A percentile compares a stretch with the other conserved stretches of the same genome.
Conservation (phyloP, 2,888 invertebrate genomes). For the Xylophagus ater region DNA sequence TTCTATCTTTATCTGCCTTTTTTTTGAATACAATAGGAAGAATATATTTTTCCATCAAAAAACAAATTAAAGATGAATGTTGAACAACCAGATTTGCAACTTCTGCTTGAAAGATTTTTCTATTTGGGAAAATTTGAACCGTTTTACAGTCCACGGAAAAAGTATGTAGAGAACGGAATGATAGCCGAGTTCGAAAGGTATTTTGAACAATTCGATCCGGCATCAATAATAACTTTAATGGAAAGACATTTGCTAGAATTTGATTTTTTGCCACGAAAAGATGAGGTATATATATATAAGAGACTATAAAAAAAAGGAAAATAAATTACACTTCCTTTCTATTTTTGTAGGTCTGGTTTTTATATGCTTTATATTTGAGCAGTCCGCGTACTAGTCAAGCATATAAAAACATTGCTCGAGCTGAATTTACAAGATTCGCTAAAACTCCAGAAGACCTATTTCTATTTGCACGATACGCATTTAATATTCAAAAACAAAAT, state of each 20-base stretch:
- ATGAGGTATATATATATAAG: slow-evolving; percentile 25
- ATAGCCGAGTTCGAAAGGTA: slow-evolving; percentile 16
- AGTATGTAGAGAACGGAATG: slow-evolving; percentile 18
- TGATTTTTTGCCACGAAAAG: slow-evolving; percentile 24
- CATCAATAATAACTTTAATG: slow-evolving; percentile 21
- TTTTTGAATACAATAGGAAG: no score
- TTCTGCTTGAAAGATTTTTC: slow-evolving; percentile 24
- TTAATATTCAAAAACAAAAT: slow-evolving; percentile 21
- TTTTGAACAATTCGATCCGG: slow-evolving; percentile 19
- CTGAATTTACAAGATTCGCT: slow-evolving; percentile 22
- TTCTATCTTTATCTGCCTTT: no score
- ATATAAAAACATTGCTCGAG: slow-evolving; percentile 18
- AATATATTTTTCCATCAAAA: no score
- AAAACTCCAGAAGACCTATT: slow-evolving; percentile 27
- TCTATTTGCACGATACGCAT: slow-evolving; percentile 26
- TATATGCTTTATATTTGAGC: slow-evolving; percentile 28
- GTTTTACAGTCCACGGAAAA: slow-evolving; percentile 21
- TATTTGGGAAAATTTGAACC: slow-evolving; percentile 26
- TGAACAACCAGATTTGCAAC: no score
- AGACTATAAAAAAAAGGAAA: not conserved
- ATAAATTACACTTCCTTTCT: not conserved
- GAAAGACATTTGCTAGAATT: slow-evolving; percentile 17
- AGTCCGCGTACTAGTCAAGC: slow-evolving; percentile 1
- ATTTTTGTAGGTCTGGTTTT: slow-evolving; percentile 23
- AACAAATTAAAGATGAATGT: no score